Evolutionary conservation across 2,797 vertebrate genomes (phyloP).

Genomic region (Antennarius maculatus): DNA sequence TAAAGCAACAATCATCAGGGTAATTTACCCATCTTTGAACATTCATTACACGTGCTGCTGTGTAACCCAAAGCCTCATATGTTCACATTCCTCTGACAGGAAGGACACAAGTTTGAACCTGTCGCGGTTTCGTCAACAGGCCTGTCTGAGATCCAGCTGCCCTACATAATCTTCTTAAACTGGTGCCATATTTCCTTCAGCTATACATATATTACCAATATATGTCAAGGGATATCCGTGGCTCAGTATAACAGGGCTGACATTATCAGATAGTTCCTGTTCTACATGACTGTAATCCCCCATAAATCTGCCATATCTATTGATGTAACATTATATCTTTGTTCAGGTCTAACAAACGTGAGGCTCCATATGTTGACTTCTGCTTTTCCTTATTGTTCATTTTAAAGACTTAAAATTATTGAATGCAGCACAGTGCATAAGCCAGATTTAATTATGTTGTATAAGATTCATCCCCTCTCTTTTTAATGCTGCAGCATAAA

Average conservation of each 20-base stretch:
- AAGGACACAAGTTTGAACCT: neutral
- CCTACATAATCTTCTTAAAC: neutral
- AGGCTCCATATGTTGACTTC: neutral
- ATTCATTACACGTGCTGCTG: neutral
- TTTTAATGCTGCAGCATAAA: neutral
- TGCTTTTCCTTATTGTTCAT: neutral
- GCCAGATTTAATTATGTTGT: neutral
- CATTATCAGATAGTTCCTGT: neutral
- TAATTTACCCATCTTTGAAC: constrained; percentile 3
- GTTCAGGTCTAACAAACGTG: neutral
- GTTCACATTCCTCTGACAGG: constrained; percentile 2
- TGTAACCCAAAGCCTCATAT: neutral
- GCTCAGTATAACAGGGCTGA: neutral
- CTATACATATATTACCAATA: neutral
- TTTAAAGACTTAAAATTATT: neutral
- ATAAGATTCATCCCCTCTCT: no score
- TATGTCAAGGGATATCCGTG: neutral
- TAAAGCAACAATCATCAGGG: constrained; percentile 4
- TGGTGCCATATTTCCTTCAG: neutral
- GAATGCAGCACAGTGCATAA: no score
- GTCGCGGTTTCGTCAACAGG: neutral
- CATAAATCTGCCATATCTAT: neutral
- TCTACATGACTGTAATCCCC: neutral
- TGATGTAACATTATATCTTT: constrained; percentile 4
- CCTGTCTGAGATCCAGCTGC: neutral